Conservation (phyloP, 2,797 vertebrate species). For the Xenentodon cancila region DNA sequence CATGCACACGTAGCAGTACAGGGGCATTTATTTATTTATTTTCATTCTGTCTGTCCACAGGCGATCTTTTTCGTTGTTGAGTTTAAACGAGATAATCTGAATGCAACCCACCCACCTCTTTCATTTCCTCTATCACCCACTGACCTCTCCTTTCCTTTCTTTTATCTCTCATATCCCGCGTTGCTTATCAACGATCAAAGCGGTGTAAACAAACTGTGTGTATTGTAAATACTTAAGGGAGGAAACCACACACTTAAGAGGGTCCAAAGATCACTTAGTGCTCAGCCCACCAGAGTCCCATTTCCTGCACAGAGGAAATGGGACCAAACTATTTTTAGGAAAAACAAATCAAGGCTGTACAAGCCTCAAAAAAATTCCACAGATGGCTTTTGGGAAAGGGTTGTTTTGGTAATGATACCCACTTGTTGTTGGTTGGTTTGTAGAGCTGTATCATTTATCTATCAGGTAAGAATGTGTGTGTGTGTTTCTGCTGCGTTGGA, state of each 20-base stretch:
- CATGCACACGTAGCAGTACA: slow-evolving; percentile 74
- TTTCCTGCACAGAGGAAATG: slow-evolving; percentile 67
- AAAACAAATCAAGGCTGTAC: slow-evolving; percentile 51
- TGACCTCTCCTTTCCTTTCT: no score
- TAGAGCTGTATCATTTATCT: slow-evolving; percentile 14
- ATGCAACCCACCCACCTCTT: slow-evolving; percentile 1
- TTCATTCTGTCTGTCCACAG: not conserved
- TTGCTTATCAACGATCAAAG: slow-evolving; percentile 10
- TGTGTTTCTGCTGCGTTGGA: not conserved
- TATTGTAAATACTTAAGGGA: slow-evolving; percentile 24
- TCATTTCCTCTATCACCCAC: not conserved
- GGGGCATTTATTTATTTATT: slow-evolving; percentile 45
- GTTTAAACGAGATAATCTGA: slow-evolving; percentile 2
- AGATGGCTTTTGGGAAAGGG: slow-evolving; percentile 34
- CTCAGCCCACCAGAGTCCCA: slow-evolving; percentile 40
- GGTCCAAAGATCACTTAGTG: slow-evolving; percentile 38
- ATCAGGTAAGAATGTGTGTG: slow-evolving; percentile 21
- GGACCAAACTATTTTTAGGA: slow-evolving; percentile 70
- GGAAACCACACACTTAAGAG: slow-evolving; percentile 6
- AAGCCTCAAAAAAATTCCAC: slow-evolving; percentile 31
- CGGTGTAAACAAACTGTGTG: not conserved
- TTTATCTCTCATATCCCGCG: not conserved
- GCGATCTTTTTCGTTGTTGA: no score
- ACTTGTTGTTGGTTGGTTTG: slow-evolving; percentile 37
- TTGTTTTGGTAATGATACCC: slow-evolving; percentile 14